Evolutionary conservation across 2,888 invertebrate genomes (phyloP).

Genomic region (Troides oblongomaculatus): DNA sequence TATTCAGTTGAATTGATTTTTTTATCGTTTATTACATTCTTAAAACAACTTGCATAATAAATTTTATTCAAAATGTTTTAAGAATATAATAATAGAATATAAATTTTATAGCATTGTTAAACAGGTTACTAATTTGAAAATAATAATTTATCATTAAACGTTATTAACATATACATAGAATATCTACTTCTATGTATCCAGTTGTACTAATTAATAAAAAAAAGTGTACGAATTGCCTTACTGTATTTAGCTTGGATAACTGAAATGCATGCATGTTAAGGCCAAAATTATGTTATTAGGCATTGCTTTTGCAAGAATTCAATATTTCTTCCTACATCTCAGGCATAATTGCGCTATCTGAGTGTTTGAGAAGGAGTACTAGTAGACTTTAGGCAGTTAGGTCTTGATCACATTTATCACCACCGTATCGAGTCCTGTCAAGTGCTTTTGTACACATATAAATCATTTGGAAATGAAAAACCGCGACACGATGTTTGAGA

Average conservation of each 20-base stretch:
- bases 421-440: neutral
- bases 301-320: slow-evolving; percentile 10
- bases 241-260: slow-evolving; percentile 26
- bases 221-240: slow-evolving; percentile 14
- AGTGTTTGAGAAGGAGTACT: slow-evolving; percentile 22
- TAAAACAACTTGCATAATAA: no score
- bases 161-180: neutral
- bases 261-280: slow-evolving; percentile 20
- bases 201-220: neutral
- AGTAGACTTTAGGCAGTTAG: neutral
- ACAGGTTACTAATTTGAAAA: no score
- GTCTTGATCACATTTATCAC: neutral
- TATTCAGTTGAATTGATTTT: neutral
- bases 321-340: slow-evolving; percentile 26
- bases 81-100: no score
- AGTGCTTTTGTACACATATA: neutral
- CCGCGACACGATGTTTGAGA: no score
- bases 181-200: neutral
- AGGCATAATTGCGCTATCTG: slow-evolving; percentile 27
- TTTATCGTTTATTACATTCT: no score
- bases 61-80: no score
- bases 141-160: no score
- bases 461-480: no score
- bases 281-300: neutral
- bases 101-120: no score